A percentile compares a stretch with the other conserved stretches of the same genome.
phyloP scores from a whole-genome alignment of 2,888 invertebrate genomes.

The Drosophila putrida region DNA sequence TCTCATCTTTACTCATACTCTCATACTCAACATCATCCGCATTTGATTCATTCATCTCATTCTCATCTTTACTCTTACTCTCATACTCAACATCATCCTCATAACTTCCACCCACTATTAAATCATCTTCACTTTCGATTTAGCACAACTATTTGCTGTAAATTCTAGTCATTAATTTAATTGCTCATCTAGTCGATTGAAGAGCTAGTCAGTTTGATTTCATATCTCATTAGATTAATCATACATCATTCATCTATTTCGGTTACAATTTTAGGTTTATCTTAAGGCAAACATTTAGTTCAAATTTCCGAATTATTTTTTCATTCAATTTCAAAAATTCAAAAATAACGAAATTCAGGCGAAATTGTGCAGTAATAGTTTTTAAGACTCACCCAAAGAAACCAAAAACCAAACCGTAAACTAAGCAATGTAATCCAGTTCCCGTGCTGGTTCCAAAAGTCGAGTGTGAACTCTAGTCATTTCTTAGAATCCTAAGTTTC shows the following conservation, averaged over 20 bases:
- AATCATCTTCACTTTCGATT: neutral
- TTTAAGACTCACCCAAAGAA: constrained; percentile 52
- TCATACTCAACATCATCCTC: constrained; percentile 11
- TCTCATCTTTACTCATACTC: neutral
- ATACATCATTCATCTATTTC: constrained; percentile 23
- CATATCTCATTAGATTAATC: constrained; percentile 16
- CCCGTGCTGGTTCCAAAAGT: constrained; percentile 64
- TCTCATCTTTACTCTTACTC: neutral
- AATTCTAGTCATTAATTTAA: constrained; percentile 64
- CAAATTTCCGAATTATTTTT: constrained; percentile 33
- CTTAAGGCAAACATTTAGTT: constrained; percentile 41
- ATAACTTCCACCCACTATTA: neutral
- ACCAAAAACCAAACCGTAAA: constrained; percentile 38
- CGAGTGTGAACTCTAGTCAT: constrained; percentile 85
- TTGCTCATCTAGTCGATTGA: constrained; percentile 48
- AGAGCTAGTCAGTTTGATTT: constrained; percentile 30
- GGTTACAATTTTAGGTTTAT: constrained; percentile 58
- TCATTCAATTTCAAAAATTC: constrained; percentile 37
- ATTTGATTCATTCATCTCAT: neutral
- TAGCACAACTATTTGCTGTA: neutral
- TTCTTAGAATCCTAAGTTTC: constrained; percentile 63
- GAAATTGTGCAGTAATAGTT: constrained; percentile 83
- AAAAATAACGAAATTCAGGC: constrained; percentile 78
- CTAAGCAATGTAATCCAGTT: constrained; percentile 57
- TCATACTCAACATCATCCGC: constrained; percentile 2